phyloP scores from a whole-genome alignment of 2,797 vertebrate genomes.

The Urocyon cinereoargenteus region DNA sequence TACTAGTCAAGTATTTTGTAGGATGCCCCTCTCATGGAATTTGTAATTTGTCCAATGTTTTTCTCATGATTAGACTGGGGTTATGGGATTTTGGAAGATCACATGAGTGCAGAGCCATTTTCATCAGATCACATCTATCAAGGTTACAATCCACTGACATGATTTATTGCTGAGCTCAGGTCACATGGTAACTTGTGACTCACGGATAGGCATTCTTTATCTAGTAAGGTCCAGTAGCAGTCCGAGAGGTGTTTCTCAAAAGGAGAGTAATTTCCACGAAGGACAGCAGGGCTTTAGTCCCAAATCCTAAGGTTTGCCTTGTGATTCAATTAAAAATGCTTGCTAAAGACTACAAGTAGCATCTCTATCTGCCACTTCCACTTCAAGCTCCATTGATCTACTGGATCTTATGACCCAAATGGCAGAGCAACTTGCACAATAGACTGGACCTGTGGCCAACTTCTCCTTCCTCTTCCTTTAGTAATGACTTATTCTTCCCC shows the following conservation, averaged over 20 bases:
- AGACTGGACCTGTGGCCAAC: background rate
- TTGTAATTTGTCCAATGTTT: background rate
- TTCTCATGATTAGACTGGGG: background rate
- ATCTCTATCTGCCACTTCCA: background rate
- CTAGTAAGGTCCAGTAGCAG: background rate
- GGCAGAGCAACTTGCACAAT: background rate
- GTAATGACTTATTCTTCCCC: background rate
- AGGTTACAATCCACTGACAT: background rate
- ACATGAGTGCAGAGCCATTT: background rate
- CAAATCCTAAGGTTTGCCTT: background rate
- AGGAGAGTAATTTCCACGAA: background rate
- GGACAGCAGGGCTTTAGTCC: background rate
- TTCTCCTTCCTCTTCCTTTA: background rate
- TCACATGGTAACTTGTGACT: background rate
- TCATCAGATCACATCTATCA: background rate
- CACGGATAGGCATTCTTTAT: background rate
- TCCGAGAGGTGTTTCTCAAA: background rate
- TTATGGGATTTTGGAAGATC: background rate
- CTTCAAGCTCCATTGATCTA: background rate
- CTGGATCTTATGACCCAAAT: background rate
- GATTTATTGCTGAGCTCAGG: background rate
- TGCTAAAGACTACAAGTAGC: background rate
- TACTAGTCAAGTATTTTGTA: background rate
- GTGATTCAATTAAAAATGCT: background rate
- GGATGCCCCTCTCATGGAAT: background rate